A percentile compares a stretch with the other conserved stretches of the same genome.
Conservation (phyloP, 23 tunicate species). For the Halocynthia roretzi region DNA sequence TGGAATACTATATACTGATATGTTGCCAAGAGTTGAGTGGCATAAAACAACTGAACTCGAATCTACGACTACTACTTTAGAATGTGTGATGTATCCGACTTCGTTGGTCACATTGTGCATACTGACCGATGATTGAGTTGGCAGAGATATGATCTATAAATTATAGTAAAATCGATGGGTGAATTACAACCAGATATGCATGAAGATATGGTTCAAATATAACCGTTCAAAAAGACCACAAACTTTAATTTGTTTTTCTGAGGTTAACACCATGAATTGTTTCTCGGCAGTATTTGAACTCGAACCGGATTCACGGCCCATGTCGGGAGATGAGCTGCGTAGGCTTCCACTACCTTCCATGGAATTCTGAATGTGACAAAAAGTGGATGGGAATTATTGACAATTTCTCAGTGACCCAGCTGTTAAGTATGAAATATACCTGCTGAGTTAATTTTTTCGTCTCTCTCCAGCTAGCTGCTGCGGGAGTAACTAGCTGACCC, state of each 20-base stretch:
- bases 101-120: slow-evolving; percentile 20
- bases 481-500: slow-evolving; percentile 35
- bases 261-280: slow-evolving; percentile 48
- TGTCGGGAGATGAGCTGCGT: slow-evolving; percentile 14
- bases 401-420: neutral
- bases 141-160: slow-evolving; percentile 36
- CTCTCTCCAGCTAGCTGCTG: slow-evolving; percentile 43
- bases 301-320: neutral
- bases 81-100: slow-evolving; percentile 18
- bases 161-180: neutral
- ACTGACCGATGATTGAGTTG: slow-evolving; percentile 41
- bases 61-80: slow-evolving; percentile 23
- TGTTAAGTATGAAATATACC: neutral
- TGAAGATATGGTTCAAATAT: neutral
- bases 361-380: neutral
- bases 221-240: neutral
- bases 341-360: neutral
- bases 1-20: slow-evolving; percentile 26
- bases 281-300: slow-evolving; percentile 26
- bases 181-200: neutral
- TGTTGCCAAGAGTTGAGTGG: slow-evolving; percentile 33
- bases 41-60: slow-evolving; percentile 35
- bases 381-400: too few relatives aligned
- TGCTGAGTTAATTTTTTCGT: slow-evolving; percentile 8
- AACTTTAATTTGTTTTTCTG: slow-evolving; percentile 66